Conservation (phyloP, 2,797 vertebrate species). For the Hephaestus fuliginosus region DNA sequence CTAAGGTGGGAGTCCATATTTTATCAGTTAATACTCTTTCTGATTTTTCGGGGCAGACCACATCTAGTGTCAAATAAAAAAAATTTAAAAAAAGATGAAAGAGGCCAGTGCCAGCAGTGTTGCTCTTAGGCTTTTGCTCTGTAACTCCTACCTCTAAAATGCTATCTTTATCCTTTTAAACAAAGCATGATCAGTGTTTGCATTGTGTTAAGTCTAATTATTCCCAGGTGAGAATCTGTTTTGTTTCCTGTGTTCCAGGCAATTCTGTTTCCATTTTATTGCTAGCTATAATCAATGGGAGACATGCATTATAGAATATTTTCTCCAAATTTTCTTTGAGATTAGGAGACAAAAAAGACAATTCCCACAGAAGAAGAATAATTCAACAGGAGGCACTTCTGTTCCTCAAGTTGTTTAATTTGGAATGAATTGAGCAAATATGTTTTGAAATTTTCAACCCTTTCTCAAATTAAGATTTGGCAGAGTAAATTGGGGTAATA, state of each 20-base stretch:
- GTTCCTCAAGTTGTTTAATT: slow-evolving; percentile 45
- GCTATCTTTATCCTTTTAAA: slow-evolving; percentile 87
- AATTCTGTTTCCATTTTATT: slow-evolving; percentile 71
- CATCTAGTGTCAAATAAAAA: slow-evolving; percentile 5
- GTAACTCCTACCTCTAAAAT: slow-evolving; percentile 88
- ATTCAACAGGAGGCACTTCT: slow-evolving; percentile 35
- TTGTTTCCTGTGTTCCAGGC: slow-evolving; percentile 96
- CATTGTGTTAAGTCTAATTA: slow-evolving; percentile 91
- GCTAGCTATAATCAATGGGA: slow-evolving; percentile 47
- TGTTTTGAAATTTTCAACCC: slow-evolving; percentile 24
- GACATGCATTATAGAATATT: slow-evolving; percentile 33
- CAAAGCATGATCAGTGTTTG: slow-evolving; percentile 97
- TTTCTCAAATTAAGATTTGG: slow-evolving; percentile 62
- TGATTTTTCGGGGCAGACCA: slow-evolving; percentile 16
- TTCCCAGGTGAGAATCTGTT: slow-evolving; percentile 93
- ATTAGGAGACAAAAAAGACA: slow-evolving; percentile 22
- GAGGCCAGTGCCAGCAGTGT: slow-evolving; percentile 92
- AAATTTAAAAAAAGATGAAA: slow-evolving; percentile 31
- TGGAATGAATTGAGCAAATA: slow-evolving; percentile 35
- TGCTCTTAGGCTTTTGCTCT: slow-evolving; percentile 90
- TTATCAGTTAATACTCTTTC: neutral
- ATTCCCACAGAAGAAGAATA: slow-evolving; percentile 9
- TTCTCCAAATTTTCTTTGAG: slow-evolving; percentile 53
- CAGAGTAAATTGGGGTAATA: slow-evolving; percentile 51
- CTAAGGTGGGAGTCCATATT: neutral